Base-by-base conservation (phyloP, 2,888 invertebrate species). In the Caenorhabditis macrosperma region DNA sequence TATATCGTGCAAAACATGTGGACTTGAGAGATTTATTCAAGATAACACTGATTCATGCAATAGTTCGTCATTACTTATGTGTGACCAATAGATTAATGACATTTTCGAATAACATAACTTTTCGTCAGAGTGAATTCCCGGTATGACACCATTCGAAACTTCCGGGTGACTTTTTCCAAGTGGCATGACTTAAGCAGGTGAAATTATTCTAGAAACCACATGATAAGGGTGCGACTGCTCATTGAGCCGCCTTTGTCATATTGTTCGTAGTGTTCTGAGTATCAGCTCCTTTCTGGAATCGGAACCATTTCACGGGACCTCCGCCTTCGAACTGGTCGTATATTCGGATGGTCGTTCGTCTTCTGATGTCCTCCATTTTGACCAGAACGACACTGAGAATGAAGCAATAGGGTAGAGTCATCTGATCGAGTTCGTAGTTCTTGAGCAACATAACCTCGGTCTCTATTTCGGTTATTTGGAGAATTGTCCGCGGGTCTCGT, bases 351-450 rank as follows among this genome's bases (percentile, higher is more conserved):
- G 59, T 35, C 5, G 68, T 46, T 50, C 28, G 17, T 20, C 33
- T 38, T 24, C 68, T 35, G 2, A 59, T 33, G n/a, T 38, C 50
- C 1, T 59, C 57, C 38, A 68, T 4, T 4, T 38, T 48, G 3
- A 59, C 24, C 2, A 68, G 0, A 0, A 48, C 10, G 2, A 48
- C 38, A 57, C 68, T 59, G 5, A 59, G 2, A 2, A 68, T n/a
- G 20, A 50, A 59, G 12, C 57, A 22, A 17, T 68, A 68, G 0
- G 50, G 48, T 6, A 68, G 28, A 10, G 50, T 38, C 38, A 68
- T 50, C 12, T 59, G 68, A n/a, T 22, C 35, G 17, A 24, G 17
- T 26, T 59, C 38, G 17, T 68, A 68, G 38, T 59, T 68, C 20
- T 50, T 68, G 12, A 38, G 17, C 2, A 68, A 38, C 59, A 68